phyloP scores from a whole-genome alignment of 2,888 invertebrate species.

The Pseudolycoriella hygida region DNA sequence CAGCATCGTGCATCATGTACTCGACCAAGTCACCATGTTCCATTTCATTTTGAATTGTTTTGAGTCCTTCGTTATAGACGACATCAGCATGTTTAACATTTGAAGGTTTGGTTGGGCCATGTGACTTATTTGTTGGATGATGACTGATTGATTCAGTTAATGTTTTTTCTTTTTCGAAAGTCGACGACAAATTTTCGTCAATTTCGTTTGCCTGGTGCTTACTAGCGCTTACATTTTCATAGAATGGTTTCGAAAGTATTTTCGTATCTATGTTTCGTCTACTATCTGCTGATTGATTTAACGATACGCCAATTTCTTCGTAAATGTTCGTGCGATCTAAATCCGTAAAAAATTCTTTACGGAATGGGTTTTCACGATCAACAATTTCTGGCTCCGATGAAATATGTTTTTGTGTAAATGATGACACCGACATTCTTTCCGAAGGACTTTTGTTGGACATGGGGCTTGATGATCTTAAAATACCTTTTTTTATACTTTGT shows the following conservation, averaged over 20 bases:
- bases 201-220: no score
- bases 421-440: conserved; percentile 14
- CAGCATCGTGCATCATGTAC: conserved; percentile 23
- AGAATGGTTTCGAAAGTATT: no score
- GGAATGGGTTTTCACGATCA: conserved; percentile 28
- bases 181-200: no score
- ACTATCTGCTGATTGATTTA: no score
- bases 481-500: conserved; percentile 17
- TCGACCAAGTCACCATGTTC: conserved; percentile 27
- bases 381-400: conserved; percentile 20
- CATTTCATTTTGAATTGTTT: conserved; percentile 24
- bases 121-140: conserved; percentile 11
- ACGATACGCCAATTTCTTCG: conserved; percentile 16
- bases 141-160: no score
- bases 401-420: conserved; percentile 2
- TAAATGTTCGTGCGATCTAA: conserved; percentile 17
- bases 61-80: conserved; percentile 23
- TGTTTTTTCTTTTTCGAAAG: neutral
- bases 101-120: conserved; percentile 19
- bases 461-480: conserved; percentile 25
- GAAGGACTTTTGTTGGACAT: conserved; percentile 16
- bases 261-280: no score
- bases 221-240: no score
- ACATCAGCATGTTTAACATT: conserved; percentile 23
- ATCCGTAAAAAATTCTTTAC: conserved; percentile 19